Evolutionary conservation across 2,888 invertebrate species (phyloP).

Genomic region (Coleophora deauratella): DNA sequence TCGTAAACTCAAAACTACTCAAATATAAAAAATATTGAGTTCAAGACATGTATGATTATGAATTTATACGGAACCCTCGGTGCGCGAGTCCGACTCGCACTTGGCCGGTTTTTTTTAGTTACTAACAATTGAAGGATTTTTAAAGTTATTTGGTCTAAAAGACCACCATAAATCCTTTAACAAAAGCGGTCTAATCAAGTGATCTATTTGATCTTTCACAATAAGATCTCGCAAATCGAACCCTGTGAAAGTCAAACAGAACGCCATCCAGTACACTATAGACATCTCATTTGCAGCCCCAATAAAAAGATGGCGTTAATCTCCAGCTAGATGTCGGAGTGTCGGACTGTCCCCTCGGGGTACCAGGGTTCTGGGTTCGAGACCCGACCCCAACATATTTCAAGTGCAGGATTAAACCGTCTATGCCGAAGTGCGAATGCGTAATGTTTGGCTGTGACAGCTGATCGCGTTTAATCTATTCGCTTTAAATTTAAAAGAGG

Average conservation of each 20-base stretch:
- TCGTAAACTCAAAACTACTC: too few species aligned
- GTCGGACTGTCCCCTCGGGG: slow-evolving; percentile 39
- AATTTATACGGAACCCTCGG: too few species aligned
- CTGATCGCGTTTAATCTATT: slow-evolving; percentile 58
- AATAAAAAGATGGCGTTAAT: slow-evolving; percentile 48
- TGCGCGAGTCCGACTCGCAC: too few species aligned
- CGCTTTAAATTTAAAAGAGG: slow-evolving; percentile 47
- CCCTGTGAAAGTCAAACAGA: slow-evolving; percentile 6
- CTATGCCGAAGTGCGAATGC: slow-evolving; percentile 60
- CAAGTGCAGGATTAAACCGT: slow-evolving; percentile 67
- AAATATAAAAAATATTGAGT: too few species aligned
- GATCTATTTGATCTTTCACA: neutral
- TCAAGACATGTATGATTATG: too few species aligned
- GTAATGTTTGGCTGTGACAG: slow-evolving; percentile 59
- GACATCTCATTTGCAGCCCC: slow-evolving; percentile 23
- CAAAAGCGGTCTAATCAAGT: slow-evolving; percentile 4
- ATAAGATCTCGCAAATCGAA: too few species aligned
- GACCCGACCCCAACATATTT: slow-evolving; percentile 53
- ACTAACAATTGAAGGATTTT: too few species aligned
- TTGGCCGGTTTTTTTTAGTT: too few species aligned
- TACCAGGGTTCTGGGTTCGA: slow-evolving; percentile 21
- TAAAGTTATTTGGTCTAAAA: too few species aligned
- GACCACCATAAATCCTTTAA: neutral
- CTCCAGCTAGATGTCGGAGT: slow-evolving; percentile 44
- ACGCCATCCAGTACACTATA: slow-evolving; percentile 16